phyloP scores from a whole-genome alignment of 2,888 invertebrate genomes.

The Drosophila stalkeri region DNA sequence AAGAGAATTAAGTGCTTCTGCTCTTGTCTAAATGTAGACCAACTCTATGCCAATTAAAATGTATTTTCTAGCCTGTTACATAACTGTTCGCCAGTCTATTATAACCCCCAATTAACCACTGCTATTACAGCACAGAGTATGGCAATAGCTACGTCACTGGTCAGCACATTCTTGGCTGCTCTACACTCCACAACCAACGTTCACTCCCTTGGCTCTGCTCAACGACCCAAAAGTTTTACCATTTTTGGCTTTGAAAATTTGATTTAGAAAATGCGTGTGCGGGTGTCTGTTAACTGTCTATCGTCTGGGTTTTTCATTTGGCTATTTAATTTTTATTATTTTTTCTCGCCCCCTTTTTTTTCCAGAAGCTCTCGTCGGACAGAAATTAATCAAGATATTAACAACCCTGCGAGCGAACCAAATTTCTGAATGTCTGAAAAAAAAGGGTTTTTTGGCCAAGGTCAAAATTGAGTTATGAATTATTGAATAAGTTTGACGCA shows the following conservation, averaged over 20 bases:
- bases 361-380: constrained; percentile 38
- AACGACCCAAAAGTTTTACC: constrained; percentile 2
- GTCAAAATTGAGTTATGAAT: constrained; percentile 72
- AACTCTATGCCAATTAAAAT: background rate
- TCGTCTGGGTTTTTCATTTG: constrained; percentile 35
- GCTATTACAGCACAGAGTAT: background rate
- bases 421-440: constrained; percentile 17
- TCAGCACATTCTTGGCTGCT: constrained; percentile 2
- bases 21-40: no score
- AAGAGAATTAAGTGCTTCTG: no score
- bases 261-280: constrained; percentile 73
- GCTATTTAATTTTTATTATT: constrained; percentile 25
- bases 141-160: constrained; percentile 4
- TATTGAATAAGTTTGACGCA: constrained; percentile 68
- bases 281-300: constrained; percentile 25
- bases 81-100: background rate
- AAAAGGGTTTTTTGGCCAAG: constrained; percentile 61
- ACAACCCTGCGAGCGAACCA: constrained; percentile 60
- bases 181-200: background rate
- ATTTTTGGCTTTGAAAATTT: constrained; percentile 65
- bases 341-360: constrained; percentile 41
- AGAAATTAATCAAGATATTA: constrained; percentile 79
- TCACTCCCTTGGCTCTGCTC: background rate
- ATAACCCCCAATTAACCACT: background rate
- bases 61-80: background rate